Conservation (phyloP, 1,140 invertebrate genomes). For the Dufourea novaeangliae region DNA sequence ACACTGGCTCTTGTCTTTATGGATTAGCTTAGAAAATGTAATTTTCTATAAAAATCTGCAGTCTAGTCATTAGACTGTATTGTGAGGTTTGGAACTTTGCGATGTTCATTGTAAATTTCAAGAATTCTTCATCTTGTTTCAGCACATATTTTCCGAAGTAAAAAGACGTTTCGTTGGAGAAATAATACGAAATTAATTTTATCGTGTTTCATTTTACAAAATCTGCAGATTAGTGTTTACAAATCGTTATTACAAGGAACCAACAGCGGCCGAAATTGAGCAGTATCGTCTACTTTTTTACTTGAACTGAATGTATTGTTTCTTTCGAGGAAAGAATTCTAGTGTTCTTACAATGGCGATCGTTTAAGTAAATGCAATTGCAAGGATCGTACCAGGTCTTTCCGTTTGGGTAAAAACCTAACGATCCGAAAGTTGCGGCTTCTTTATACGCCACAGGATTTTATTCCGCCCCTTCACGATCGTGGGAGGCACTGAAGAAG, state of each 20-base stretch:
- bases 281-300: not conserved
- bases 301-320: not conserved
- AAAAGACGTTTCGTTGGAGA: too few relatives aligned
- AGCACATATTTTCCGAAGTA: too few relatives aligned
- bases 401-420: conserved; percentile 19
- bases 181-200: too few relatives aligned
- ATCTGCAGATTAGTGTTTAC: not conserved
- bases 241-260: not conserved
- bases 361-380: conserved; percentile 14
- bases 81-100: too few relatives aligned
- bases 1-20: too few relatives aligned
- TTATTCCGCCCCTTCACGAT: conserved; percentile 18
- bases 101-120: too few relatives aligned
- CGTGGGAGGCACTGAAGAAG: conserved; percentile 12
- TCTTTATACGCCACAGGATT: conserved; percentile 40
- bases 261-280: too few relatives aligned
- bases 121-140: too few relatives aligned
- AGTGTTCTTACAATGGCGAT: not conserved
- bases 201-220: not conserved
- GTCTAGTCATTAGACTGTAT: too few relatives aligned
- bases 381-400: not conserved
- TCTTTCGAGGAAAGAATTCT: not conserved
- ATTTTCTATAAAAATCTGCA: too few relatives aligned
- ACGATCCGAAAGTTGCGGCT: conserved; percentile 37
- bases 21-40: too few relatives aligned